A percentile compares a stretch with the other conserved stretches of the same genome.
These are phyloP conservation scores for Hydrolagus colliei DNA, from an alignment of 2,797 vertebrate species.

Conservation along the genomic window DNA sequence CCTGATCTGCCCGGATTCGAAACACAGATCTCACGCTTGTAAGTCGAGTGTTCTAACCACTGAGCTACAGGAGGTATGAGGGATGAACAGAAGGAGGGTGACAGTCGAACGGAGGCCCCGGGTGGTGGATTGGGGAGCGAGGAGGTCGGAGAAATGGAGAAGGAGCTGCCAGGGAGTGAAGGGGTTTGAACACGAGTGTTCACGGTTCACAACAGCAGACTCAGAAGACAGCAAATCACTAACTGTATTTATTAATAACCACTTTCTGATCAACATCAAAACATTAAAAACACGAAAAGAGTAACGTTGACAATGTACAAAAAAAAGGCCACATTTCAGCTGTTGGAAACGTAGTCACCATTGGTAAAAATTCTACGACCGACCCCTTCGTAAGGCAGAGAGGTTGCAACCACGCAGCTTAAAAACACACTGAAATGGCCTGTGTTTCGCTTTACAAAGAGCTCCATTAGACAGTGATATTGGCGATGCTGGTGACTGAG, in stretches of 20 bases:
- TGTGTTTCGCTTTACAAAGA: neutral
- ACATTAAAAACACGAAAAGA: conserved; percentile 4
- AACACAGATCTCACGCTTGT: too few relatives aligned
- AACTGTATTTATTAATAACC: conserved; percentile 26
- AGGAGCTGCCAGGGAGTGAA: too few relatives aligned
- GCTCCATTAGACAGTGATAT: neutral
- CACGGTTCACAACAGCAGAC: neutral
- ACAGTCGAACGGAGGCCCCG: too few relatives aligned
- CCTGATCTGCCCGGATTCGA: too few relatives aligned
- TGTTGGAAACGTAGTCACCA: neutral
- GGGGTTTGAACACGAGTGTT: neutral
- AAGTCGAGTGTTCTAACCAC: too few relatives aligned
- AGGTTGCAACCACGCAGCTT: neutral
- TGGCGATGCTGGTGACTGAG: neutral
- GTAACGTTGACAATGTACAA: conserved; percentile 18
- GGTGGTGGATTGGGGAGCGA: too few relatives aligned
- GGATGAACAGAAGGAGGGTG: too few relatives aligned
- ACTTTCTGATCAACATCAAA: conserved; percentile 8
- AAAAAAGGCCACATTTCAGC: neutral
- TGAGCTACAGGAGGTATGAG: too few relatives aligned
- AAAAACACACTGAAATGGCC: neutral
- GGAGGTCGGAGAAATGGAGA: too few relatives aligned
- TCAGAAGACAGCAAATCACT: neutral
- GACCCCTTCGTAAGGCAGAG: neutral
- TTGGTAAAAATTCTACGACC: neutral